Evolutionary conservation across 2,797 vertebrate genomes (phyloP).

Genomic region (Echeneis naucrates): DNA sequence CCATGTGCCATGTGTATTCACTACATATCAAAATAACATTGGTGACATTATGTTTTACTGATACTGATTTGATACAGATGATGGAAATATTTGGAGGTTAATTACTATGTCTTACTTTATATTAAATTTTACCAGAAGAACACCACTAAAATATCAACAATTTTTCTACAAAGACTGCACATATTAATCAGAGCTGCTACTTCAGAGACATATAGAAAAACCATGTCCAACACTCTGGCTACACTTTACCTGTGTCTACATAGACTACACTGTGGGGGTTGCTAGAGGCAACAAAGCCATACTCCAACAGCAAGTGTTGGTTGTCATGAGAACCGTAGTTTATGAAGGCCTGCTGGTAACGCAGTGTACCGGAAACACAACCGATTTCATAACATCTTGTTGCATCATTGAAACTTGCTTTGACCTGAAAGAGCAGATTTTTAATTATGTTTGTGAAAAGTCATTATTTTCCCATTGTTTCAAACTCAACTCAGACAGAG

Average conservation of each 20-base stretch:
- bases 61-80: too few species aligned
- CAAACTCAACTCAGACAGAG: neutral
- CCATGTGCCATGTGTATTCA: too few species aligned
- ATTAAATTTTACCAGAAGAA: too few species aligned
- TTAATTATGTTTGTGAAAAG: neutral
- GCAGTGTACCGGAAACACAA: conserved; percentile 74
- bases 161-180: too few species aligned
- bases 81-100: too few species aligned
- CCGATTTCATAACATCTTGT: conserved; percentile 89
- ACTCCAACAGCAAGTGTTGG: conserved; percentile 92
- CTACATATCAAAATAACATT: too few species aligned
- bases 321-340: conserved; percentile 95
- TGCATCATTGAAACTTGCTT: conserved; percentile 87
- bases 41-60: too few species aligned
- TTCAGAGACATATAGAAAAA: neutral
- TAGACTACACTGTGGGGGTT: conserved; percentile 93
- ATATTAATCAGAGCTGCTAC: neutral
- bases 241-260: conserved; percentile 85
- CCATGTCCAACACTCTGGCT: too few species aligned
- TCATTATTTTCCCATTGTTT: neutral
- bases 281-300: conserved; percentile 87
- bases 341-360: conserved; percentile 89
- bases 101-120: too few species aligned
- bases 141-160: too few species aligned
- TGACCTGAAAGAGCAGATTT: conserved; percentile 81